Evolutionary conservation across 2,888 invertebrate genomes (phyloP).

Genomic region (Sphecodes monilicornis): DNA sequence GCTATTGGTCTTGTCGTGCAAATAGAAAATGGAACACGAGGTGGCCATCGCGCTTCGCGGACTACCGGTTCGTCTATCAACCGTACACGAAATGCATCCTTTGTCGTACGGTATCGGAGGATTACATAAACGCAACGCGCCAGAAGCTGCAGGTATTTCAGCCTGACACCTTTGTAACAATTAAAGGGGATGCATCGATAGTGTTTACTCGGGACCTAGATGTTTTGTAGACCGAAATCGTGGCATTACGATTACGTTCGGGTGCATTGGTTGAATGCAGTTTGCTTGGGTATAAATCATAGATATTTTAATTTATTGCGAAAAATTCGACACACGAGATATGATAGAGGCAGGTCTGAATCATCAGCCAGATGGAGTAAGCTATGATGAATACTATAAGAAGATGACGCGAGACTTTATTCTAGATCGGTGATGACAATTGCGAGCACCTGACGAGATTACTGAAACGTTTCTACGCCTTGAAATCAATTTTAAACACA

Average conservation of each 20-base stretch:
- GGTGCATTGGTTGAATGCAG: no score
- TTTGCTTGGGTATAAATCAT: no score
- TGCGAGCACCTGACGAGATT: no score
- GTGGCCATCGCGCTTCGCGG: not conserved
- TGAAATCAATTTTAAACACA: no score
- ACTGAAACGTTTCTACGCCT: no score
- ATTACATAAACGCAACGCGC: slow-evolving; percentile 61
- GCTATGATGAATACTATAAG: no score
- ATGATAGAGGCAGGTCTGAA: no score
- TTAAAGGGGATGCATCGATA: not conserved
- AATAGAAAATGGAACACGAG: slow-evolving; percentile 37
- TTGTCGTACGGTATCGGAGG: slow-evolving; percentile 29
- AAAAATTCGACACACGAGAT: no score
- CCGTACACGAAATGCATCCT: slow-evolving; percentile 35
- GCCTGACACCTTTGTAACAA: not conserved
- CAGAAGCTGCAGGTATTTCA: not conserved
- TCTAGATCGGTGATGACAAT: no score
- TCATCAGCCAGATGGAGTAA: no score
- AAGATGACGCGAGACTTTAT: no score
- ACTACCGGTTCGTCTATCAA: slow-evolving; percentile 16
- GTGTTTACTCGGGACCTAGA: not conserved
- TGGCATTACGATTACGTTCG: not conserved
- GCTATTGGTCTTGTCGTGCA: not conserved
- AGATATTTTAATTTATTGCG: no score
- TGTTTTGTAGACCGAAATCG: not conserved